These are phyloP conservation scores for Picathartes gymnocephalus DNA, from an alignment of 2,113 vertebrate genomes.

Conservation along the genomic window DNA sequence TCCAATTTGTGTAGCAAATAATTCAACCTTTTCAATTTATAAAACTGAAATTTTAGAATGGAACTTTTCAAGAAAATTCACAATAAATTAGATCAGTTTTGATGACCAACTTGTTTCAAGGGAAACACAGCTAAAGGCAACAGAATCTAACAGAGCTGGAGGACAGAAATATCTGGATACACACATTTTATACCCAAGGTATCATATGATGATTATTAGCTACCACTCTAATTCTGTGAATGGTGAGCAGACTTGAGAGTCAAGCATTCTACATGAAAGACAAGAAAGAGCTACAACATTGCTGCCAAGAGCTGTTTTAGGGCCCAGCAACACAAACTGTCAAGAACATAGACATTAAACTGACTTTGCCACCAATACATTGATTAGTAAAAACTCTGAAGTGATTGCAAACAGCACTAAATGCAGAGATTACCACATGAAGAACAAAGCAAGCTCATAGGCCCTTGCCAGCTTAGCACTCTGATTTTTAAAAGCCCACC, in stretches of 20 bases:
- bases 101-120: not conserved
- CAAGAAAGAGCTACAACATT: not conserved
- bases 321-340: not conserved
- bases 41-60: not conserved
- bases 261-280: not conserved
- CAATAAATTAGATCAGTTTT: not conserved
- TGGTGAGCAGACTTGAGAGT: not conserved
- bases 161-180: not conserved
- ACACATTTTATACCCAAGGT: not conserved
- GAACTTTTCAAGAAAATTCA: not conserved
- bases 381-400: not conserved
- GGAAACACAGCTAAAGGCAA: not conserved
- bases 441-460: not conserved
- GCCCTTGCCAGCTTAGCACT: not conserved
- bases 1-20: not conserved
- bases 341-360: not conserved
- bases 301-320: not conserved
- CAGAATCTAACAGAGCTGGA: not conserved
- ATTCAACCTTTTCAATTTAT: not conserved
- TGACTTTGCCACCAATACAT: not conserved
- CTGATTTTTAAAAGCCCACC: not conserved
- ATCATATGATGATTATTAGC: not conserved
- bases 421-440: not conserved
- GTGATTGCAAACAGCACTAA: not conserved
- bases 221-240: not conserved